phyloP scores from a whole-genome alignment of 2,888 invertebrate species.

The Neoaliturus tenellus region DNA sequence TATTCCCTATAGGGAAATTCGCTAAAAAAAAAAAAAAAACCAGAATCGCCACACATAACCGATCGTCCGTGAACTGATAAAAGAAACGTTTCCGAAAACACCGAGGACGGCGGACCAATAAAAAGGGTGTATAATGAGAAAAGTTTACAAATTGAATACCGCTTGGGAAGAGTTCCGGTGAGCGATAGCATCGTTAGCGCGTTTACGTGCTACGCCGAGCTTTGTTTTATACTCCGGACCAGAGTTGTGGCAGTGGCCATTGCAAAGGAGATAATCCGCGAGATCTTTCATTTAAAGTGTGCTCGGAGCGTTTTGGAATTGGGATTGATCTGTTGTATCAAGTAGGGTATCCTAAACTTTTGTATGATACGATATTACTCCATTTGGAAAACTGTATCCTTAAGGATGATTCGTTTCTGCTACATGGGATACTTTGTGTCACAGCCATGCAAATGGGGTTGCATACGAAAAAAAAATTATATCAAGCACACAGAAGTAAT shows the following conservation, averaged over 20 bases:
- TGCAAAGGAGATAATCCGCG: slow-evolving; percentile 1
- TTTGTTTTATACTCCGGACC: slow-evolving; percentile 10
- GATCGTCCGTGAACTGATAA: slow-evolving; percentile 24
- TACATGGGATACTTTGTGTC: too few species aligned
- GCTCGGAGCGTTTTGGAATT: too few species aligned
- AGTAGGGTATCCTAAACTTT: too few species aligned
- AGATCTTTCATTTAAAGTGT: not conserved
- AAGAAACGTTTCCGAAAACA: not conserved
- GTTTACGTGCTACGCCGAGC: not conserved
- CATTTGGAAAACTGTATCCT: too few species aligned
- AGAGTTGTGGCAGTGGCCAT: not conserved
- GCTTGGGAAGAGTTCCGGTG: not conserved
- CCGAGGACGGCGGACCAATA: not conserved
- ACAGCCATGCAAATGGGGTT: too few species aligned
- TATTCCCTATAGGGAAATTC: too few species aligned
- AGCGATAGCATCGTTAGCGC: slow-evolving; percentile 29
- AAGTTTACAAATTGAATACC: slow-evolving; percentile 7
- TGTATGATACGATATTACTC: too few species aligned
- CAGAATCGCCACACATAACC: not conserved
- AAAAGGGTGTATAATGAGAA: slow-evolving; percentile 22
- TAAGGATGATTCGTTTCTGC: too few species aligned
- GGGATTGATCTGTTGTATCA: too few species aligned
- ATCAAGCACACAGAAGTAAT: too few species aligned
- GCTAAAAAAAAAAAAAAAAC: too few species aligned
- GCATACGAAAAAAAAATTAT: too few species aligned